A percentile compares a stretch with the other conserved stretches of the same genome.
phyloP scores from a whole-genome alignment of 2,113 vertebrate genomes.

The Morone chrysops region DNA sequence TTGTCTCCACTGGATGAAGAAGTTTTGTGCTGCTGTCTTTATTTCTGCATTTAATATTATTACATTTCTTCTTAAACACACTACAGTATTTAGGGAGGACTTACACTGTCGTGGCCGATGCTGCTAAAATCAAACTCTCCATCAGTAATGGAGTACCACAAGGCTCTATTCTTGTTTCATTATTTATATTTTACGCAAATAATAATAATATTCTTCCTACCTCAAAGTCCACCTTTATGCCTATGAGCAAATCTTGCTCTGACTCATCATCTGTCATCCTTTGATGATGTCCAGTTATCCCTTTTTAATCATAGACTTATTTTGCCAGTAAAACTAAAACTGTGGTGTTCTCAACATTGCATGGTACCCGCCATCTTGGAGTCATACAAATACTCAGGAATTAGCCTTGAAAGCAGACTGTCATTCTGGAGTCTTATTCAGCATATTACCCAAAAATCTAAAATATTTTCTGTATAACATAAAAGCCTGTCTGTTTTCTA shows the following conservation, averaged over 20 bases:
- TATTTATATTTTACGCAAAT: neutral
- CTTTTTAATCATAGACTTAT: neutral
- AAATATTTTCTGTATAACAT: neutral
- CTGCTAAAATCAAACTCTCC: neutral
- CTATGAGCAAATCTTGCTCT: neutral
- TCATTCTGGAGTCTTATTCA: neutral
- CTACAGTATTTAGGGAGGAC: too few species aligned
- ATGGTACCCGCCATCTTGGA: neutral
- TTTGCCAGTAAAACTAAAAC: neutral
- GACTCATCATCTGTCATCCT: neutral
- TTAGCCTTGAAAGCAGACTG: neutral
- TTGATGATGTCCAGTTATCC: neutral
- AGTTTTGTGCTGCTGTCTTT: too few species aligned
- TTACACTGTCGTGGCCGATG: neutral
- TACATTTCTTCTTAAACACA: too few species aligned
- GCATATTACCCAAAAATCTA: neutral
- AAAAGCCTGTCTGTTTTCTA: neutral
- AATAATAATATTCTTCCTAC: neutral
- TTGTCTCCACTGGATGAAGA: neutral
- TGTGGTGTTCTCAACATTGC: neutral
- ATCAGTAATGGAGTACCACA: neutral
- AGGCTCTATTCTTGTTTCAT: neutral
- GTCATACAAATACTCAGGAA: neutral
- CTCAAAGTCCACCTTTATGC: neutral
- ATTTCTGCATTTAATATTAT: too few species aligned